Evolutionary conservation across 2,797 vertebrate genomes (phyloP).

Genomic region (Gobio occitaniae): DNA sequence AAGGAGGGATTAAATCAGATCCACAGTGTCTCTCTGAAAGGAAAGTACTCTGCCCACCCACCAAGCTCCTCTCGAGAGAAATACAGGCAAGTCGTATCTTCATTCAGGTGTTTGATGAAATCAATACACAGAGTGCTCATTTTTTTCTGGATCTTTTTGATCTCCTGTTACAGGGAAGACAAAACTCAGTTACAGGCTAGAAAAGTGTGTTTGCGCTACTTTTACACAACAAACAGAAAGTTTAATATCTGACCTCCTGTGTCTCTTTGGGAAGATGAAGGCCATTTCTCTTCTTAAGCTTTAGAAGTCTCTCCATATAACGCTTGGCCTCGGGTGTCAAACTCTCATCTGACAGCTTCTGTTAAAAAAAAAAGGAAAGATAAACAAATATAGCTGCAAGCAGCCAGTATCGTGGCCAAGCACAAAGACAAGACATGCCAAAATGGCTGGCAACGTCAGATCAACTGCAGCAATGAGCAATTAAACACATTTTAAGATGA

Average conservation of each 20-base stretch:
- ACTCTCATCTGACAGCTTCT: slow-evolving; percentile 73
- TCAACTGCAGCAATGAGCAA: too few relatives aligned
- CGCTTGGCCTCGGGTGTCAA: slow-evolving; percentile 83
- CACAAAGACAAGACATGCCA: too few relatives aligned
- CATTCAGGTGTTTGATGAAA: slow-evolving; percentile 97
- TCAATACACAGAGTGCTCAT: slow-evolving; percentile 92
- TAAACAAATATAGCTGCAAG: too few relatives aligned
- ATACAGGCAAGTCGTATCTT: slow-evolving; percentile 88
- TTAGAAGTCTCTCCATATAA: slow-evolving; percentile 91
- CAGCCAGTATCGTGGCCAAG: too few relatives aligned
- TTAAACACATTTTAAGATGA: too few relatives aligned
- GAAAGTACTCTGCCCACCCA: slow-evolving; percentile 65
- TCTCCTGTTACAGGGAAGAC: slow-evolving; percentile 79
- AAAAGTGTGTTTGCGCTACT: neutral
- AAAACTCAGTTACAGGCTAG: neutral
- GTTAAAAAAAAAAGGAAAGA: slow-evolving; percentile 12
- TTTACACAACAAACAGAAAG: neutral
- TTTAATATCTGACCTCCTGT: slow-evolving; percentile 81
- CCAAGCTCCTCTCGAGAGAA: slow-evolving; percentile 90
- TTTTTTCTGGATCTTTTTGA: slow-evolving; percentile 94
- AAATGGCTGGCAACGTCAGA: too few relatives aligned
- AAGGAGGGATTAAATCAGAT: too few relatives aligned
- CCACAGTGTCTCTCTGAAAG: too few relatives aligned
- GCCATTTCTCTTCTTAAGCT: slow-evolving; percentile 88
- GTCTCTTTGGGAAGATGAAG: slow-evolving; percentile 88